Percentiles rank a stretch among this genome's conserved stretches.
Conservation (phyloP, 1,140 invertebrate genomes). For the Dendroctonus valens region DNA sequence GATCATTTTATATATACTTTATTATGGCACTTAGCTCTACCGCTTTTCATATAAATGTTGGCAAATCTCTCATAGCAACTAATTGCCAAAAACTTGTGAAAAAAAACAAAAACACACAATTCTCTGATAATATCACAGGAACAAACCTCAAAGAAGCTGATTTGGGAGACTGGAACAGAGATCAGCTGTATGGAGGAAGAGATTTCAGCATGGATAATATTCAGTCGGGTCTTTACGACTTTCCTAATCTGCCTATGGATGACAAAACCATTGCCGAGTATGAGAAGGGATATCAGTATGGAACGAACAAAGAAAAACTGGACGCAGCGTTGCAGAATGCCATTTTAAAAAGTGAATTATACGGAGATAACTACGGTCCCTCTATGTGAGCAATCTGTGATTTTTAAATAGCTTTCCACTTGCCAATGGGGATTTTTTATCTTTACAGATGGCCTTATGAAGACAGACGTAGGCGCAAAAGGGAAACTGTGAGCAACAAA, state of each 20-base stretch:
- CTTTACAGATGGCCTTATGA: conserved; percentile 21
- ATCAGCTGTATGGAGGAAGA: conserved; percentile 29
- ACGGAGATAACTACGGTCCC: conserved; percentile 48
- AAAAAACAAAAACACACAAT: no score
- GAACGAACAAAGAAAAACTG: conserved; percentile 45
- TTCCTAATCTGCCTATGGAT: conserved; percentile 24
- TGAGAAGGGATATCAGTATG: conserved; percentile 48
- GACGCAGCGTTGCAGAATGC: conserved; percentile 50
- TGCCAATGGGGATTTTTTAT: background rate
- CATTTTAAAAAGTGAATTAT: conserved; percentile 49
- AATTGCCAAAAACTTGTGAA: no score
- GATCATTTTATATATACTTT: no score
- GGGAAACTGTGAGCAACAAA: conserved; percentile 1
- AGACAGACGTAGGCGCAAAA: conserved; percentile 10
- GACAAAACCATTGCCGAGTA: conserved; percentile 47
- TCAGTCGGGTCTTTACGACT: conserved; percentile 34
- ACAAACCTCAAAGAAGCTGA: conserved; percentile 35
- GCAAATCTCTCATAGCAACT: no score
- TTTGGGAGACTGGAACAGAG: conserved; percentile 36
- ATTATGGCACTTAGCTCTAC: no score
- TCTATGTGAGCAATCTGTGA: conserved; percentile 38
- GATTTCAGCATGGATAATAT: conserved; percentile 32
- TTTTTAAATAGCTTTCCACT: background rate
- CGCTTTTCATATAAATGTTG: no score
- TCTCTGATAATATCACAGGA: conserved; percentile 20